Evolutionary conservation across 2,113 vertebrate species (phyloP).

Genomic region (Speoplatyrhinus poulsoni): DNA sequence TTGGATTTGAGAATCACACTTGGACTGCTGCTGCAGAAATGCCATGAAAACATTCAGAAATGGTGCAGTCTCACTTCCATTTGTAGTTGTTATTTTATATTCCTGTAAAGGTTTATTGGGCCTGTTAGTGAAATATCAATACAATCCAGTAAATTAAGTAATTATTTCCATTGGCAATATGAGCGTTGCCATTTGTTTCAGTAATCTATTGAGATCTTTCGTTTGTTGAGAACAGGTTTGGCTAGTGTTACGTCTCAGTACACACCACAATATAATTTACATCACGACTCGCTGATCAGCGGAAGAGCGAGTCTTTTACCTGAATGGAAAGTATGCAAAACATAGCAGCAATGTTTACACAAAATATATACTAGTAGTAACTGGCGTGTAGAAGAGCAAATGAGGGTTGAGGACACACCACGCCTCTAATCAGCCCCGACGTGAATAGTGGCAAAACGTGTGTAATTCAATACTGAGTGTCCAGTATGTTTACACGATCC

Average conservation of each 20-base stretch:
- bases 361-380: neutral
- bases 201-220: too few species aligned
- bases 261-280: too few species aligned
- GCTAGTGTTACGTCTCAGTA: too few species aligned
- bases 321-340: too few species aligned
- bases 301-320: too few species aligned
- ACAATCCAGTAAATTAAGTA: neutral
- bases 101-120: neutral
- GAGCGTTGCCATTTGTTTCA: neutral
- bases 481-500: slow-evolving; percentile 2
- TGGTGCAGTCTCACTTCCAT: neutral
- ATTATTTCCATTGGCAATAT: neutral
- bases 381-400: neutral
- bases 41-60: neutral
- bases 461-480: slow-evolving; percentile 16
- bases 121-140: neutral
- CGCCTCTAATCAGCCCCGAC: neutral
- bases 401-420: neutral
- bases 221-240: too few species aligned
- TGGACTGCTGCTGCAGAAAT: neutral
- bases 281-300: too few species aligned
- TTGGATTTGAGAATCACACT: slow-evolving; percentile 21
- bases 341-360: too few species aligned
- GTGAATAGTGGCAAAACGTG: slow-evolving; percentile 14
- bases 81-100: neutral